These are phyloP conservation scores for Bubo scandiacus DNA, from an alignment of 2,113 vertebrate genomes.

Conservation along the genomic window DNA sequence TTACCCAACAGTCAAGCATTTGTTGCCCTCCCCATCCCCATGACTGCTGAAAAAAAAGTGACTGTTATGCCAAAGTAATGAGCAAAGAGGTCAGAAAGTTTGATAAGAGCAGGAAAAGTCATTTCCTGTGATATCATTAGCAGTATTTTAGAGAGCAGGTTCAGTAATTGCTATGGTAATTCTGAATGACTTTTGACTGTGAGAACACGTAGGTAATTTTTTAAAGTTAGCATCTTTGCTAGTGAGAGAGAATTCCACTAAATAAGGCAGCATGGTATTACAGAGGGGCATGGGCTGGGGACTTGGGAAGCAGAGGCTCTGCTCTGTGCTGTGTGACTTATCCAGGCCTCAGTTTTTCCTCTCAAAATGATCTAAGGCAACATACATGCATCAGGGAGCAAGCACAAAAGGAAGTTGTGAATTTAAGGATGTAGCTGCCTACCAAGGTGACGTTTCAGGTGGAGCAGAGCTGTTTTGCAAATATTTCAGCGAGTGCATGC, in stretches of 20 bases:
- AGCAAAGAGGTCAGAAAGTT: slow-evolving; percentile 56
- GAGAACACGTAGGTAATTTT: not conserved
- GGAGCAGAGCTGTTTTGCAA: not conserved
- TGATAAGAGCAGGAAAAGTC: slow-evolving; percentile 51
- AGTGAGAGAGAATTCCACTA: not conserved
- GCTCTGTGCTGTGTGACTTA: not conserved
- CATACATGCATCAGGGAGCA: not conserved
- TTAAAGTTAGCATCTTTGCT: not conserved
- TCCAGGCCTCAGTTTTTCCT: not conserved
- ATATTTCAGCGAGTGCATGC: not conserved
- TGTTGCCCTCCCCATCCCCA: not conserved
- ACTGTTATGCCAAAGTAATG: slow-evolving; percentile 42
- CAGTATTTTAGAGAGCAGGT: slow-evolving; percentile 29
- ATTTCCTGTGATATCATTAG: slow-evolving; percentile 53
- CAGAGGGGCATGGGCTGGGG: not conserved
- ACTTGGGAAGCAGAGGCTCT: not conserved
- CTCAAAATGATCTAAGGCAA: not conserved
- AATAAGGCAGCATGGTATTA: not conserved
- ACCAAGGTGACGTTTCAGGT: not conserved
- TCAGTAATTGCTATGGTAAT: slow-evolving; percentile 58
- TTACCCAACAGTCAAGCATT: slow-evolving; percentile 2
- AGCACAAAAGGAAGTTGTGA: not conserved
- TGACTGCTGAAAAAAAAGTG: not conserved
- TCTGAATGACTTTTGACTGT: slow-evolving; percentile 41
- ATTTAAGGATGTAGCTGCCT: not conserved